Conservation (phyloP, 2,888 invertebrate genomes). For the Eremobia ochroleuca region DNA sequence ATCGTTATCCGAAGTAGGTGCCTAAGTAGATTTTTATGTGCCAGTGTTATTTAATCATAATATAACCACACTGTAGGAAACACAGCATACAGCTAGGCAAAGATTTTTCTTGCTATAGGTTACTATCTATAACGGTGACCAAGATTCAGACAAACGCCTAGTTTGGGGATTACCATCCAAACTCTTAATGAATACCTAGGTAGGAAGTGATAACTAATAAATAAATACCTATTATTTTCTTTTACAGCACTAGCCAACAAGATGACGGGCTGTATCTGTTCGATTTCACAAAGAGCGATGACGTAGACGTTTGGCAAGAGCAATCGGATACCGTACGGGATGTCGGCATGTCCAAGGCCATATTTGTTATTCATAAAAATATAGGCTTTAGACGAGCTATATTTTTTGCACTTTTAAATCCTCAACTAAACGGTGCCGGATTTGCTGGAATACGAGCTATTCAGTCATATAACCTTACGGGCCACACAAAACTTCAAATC, state of each 20-base stretch:
- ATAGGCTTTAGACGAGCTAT: slow-evolving; percentile 91
- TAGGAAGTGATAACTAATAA: background rate
- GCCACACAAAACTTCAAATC: slow-evolving; percentile 87
- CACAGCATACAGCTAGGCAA: background rate
- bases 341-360: slow-evolving; percentile 93
- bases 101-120: background rate
- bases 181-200: background rate
- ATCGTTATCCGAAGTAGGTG: background rate
- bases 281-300: slow-evolving; percentile 90
- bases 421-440: slow-evolving; percentile 93
- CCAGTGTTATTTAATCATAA: background rate
- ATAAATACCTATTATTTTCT: slow-evolving; percentile 40
- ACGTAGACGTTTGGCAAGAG: slow-evolving; percentile 91
- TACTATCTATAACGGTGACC: background rate
- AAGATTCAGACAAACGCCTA: background rate
- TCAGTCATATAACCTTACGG: slow-evolving; percentile 87
- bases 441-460: slow-evolving; percentile 92
- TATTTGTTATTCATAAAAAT: slow-evolving; percentile 91
- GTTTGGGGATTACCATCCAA: background rate
- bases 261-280: slow-evolving; percentile 85
- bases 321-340: slow-evolving; percentile 92
- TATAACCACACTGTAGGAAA: background rate
- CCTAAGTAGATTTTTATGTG: background rate
- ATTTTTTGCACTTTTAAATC: slow-evolving; percentile 92
- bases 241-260: slow-evolving; percentile 71